These are phyloP conservation scores for Polymixis lichenea DNA, from an alignment of 2,888 invertebrate genomes.

Conservation along the genomic window DNA sequence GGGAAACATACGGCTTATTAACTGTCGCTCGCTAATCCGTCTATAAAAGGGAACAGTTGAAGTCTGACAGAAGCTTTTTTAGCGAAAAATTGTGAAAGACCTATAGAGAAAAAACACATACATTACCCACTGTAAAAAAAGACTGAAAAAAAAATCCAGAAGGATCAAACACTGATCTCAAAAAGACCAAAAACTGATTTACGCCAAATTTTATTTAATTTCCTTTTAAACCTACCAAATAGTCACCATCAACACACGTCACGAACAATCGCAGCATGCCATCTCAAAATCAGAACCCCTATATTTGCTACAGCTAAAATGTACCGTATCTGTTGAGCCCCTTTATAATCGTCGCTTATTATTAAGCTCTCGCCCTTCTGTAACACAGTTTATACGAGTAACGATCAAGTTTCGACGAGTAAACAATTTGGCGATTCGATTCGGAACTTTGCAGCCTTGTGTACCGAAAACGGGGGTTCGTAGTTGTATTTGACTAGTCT, in stretches of 20 bases:
- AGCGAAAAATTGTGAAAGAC: background rate
- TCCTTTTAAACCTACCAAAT: constrained; percentile 5
- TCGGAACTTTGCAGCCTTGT: constrained; percentile 66
- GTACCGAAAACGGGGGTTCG: constrained; percentile 36
- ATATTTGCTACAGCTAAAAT: constrained; percentile 65
- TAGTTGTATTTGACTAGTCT: constrained; percentile 18
- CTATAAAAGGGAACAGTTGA: background rate
- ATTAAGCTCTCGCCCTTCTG: constrained; percentile 80
- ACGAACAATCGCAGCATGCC: constrained; percentile 31
- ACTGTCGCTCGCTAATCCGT: constrained; percentile 3
- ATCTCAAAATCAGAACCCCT: constrained; percentile 59
- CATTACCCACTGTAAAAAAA: background rate
- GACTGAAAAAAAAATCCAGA: background rate
- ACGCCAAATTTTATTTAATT: constrained; percentile 29
- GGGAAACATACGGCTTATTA: constrained; percentile 27
- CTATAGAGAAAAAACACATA: background rate
- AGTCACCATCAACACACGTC: constrained; percentile 29
- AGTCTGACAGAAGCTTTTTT: too few species aligned
- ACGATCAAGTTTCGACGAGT: constrained; percentile 77
- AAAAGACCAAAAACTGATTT: background rate
- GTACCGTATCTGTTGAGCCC: constrained; percentile 72
- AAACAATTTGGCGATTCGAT: constrained; percentile 78
- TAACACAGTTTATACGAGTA: constrained; percentile 75
- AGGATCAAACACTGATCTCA: background rate
- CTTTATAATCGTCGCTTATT: constrained; percentile 84